phyloP scores from a whole-genome alignment of 2,113 vertebrate genomes.

The Chaetodon auriga region DNA sequence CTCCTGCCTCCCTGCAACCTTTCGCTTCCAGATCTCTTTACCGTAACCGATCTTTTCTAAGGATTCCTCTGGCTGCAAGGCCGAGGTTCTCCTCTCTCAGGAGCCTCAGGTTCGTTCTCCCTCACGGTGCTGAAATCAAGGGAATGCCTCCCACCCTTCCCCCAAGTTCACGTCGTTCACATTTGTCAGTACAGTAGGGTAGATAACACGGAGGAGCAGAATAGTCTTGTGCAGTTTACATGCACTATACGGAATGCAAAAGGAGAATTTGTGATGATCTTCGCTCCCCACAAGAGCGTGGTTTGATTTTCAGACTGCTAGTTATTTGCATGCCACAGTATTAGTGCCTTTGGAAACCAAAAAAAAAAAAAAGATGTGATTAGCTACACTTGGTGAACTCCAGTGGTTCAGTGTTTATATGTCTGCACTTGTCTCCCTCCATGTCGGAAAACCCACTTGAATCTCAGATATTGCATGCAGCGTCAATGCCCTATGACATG shows the following conservation, averaged over 20 bases:
- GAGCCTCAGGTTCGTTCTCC: conserved; percentile 94
- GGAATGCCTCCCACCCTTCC: conserved; percentile 47
- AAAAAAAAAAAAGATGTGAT: neutral
- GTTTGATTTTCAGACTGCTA: conserved; percentile 28
- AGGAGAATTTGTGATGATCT: conserved; percentile 33
- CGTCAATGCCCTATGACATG: conserved; percentile 24
- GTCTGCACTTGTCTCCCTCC: conserved; percentile 42
- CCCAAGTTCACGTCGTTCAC: conserved; percentile 34
- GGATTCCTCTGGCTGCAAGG: conserved; percentile 94
- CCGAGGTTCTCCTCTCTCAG: conserved; percentile 98
- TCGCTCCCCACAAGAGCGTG: neutral
- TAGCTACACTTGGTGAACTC: conserved; percentile 43
- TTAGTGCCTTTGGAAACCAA: conserved; percentile 13
- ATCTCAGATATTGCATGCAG: conserved; percentile 69
- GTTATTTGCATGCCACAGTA: conserved; percentile 65
- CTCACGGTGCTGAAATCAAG: conserved; percentile 70
- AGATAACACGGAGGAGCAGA: conserved; percentile 26
- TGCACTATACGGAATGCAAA: conserved; percentile 43
- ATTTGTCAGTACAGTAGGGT: conserved; percentile 46
- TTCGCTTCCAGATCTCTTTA: conserved; percentile 94
- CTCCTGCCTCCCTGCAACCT: conserved; percentile 74
- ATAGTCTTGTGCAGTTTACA: conserved; percentile 5
- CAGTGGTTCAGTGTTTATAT: conserved; percentile 36
- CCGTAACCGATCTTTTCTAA: conserved; percentile 97
- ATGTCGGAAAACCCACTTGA: conserved; percentile 50